Evolutionary conservation across 2,888 invertebrate species (phyloP).

Genomic region (Ashinkailepas kermadecensis): DNA sequence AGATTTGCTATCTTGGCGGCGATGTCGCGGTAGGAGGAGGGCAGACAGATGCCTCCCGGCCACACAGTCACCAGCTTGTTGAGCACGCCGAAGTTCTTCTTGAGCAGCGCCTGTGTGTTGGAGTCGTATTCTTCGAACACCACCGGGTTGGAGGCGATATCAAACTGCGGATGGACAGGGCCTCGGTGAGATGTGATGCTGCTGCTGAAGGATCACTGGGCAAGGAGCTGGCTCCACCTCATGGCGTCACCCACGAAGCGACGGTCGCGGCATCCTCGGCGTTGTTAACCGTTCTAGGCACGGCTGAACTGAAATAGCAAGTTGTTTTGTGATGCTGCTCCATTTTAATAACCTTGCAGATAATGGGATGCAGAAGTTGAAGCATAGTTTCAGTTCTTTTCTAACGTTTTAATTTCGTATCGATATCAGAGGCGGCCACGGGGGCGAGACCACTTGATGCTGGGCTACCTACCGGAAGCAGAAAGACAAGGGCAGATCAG

Average conservation of each 20-base stretch:
- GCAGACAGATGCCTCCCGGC: slow-evolving; percentile 28
- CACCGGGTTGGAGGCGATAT: neutral
- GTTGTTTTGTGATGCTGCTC: too few relatives aligned
- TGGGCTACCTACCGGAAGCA: too few relatives aligned
- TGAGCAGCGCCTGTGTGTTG: neutral
- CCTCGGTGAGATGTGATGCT: neutral
- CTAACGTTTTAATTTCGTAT: too few relatives aligned
- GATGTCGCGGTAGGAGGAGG: slow-evolving; percentile 28
- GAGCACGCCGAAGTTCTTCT: slow-evolving; percentile 26
- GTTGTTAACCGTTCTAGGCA: too few relatives aligned
- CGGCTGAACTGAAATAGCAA: too few relatives aligned
- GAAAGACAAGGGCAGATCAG: too few relatives aligned
- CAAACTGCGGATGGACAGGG: neutral
- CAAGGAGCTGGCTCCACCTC: too few relatives aligned
- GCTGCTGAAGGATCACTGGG: neutral
- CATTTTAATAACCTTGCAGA: too few relatives aligned
- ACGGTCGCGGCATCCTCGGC: neutral
- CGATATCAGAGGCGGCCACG: too few relatives aligned
- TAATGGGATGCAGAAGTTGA: too few relatives aligned
- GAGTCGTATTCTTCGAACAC: neutral
- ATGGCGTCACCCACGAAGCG: neutral
- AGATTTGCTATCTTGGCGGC: slow-evolving; percentile 25
- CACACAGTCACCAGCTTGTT: slow-evolving; percentile 26
- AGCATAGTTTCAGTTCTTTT: too few relatives aligned
- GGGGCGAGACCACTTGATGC: too few relatives aligned